Evolutionary conservation across 2,888 invertebrate genomes (phyloP).

Genomic region (Drosophila subsilvestris): DNA sequence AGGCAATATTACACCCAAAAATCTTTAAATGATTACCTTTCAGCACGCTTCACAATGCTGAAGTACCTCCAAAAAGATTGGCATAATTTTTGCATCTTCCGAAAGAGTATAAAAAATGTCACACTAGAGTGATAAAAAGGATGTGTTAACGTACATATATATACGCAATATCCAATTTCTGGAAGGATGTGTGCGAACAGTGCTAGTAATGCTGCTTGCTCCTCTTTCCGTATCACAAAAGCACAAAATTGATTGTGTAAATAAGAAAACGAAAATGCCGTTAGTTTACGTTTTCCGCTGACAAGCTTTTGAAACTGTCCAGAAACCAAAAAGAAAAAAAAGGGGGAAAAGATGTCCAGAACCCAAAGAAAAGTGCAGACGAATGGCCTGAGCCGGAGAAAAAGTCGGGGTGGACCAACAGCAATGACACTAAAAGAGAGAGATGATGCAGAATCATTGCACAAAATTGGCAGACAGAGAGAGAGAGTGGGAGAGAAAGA

Average conservation of each 20-base stretch:
- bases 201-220: conserved; percentile 17
- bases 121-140: conserved; percentile 10
- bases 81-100: not conserved
- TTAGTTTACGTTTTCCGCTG: conserved; percentile 79
- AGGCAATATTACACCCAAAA: not conserved
- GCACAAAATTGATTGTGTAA: conserved; percentile 78
- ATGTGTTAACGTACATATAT: conserved; percentile 11
- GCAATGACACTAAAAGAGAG: conserved; percentile 23
- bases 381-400: conserved; percentile 1
- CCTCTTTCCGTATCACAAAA: conserved; percentile 62
- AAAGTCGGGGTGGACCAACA: conserved; percentile 12
- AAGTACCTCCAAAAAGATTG: not conserved
- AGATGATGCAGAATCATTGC: conserved; percentile 22
- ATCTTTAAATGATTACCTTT: not conserved
- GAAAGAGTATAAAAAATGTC: not conserved
- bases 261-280: conserved; percentile 78
- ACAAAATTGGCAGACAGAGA: conserved; percentile 46
- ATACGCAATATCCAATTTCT: conserved; percentile 27
- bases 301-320: conserved; percentile 59
- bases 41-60: too few species aligned
- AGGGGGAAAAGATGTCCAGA: not conserved
- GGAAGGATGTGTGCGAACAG: conserved; percentile 35
- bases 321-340: conserved; percentile 6
- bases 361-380: conserved; percentile 1
- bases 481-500: not conserved